Conservation (phyloP, 2,888 invertebrate genomes). For the Plutella xylostella region DNA sequence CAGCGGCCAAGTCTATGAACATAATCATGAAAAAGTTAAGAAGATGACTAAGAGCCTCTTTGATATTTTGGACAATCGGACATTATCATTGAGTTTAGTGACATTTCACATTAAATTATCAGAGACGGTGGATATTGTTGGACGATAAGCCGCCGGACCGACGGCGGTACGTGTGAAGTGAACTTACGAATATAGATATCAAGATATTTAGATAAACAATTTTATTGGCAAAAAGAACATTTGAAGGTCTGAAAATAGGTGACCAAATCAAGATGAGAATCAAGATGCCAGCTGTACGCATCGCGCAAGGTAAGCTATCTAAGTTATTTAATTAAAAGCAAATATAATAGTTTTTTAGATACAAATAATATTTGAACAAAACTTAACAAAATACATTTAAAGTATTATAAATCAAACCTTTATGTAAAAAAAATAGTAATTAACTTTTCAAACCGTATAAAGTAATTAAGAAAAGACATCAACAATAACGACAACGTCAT, state of each 20-base stretch:
- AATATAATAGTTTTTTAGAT: not conserved
- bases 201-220: constrained; percentile 47
- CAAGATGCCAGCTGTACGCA: constrained; percentile 97
- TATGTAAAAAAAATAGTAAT: too few species aligned
- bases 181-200: constrained; percentile 45
- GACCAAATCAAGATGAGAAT: constrained; percentile 90
- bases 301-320: constrained; percentile 88
- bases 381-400: not conserved
- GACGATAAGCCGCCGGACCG: constrained; percentile 60
- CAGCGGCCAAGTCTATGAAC: constrained; percentile 21
- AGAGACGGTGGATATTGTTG: constrained; percentile 43
- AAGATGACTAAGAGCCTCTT: constrained; percentile 44
- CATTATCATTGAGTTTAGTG: constrained; percentile 42
- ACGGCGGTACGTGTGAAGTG: constrained; percentile 65
- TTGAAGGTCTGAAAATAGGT: constrained; percentile 66
- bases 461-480: too few species aligned
- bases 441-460: not conserved
- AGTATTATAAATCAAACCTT: not conserved
- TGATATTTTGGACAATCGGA: constrained; percentile 44
- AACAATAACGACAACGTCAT: too few species aligned
- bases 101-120: constrained; percentile 50
- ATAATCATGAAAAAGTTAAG: constrained; percentile 37
- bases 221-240: constrained; percentile 51
- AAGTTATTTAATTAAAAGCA: not conserved
- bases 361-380: not conserved